Base-by-base conservation (phyloP, 2,888 invertebrate genomes). In the Gastracanthus pulcherrimus region DNA sequence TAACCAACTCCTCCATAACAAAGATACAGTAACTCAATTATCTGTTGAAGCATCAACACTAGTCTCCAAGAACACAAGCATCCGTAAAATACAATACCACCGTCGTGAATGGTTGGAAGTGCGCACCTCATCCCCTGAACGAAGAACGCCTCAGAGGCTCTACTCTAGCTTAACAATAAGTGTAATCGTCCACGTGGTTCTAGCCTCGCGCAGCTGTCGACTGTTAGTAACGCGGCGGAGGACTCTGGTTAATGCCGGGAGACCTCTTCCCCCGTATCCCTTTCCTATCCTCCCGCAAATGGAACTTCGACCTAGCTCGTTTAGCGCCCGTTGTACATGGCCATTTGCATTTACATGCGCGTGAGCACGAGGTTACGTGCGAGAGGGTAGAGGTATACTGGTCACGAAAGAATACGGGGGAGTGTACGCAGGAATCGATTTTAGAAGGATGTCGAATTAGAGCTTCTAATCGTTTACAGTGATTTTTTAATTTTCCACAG, bases 341-440 rank as follows among this genome's bases (percentile, higher is more conserved):
- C n/a, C 45, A 67, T 67, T 67, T 67, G 36, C 71, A 71, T 71
- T 71, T 58, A 71, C 58, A 71, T 16, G 70, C 23, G 45, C 62
- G 62, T 9, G 62, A 2, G 38, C 45, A n/a, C 34, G 62, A 62
- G 62, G 19, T 3, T 58, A 26, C 34, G 34, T 34, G 7, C 29
- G 60, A 19, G 62, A 7, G n/a, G n/a, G 31, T 0, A 29, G 16
- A 19, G 29, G 7, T 31, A 31, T 16, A 48, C n/a, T n/a, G n/a
- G n/a, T n/a, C n/a, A n/a, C 48, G 19, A 6, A 9, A 19, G 55
- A 55, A n/a, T 16, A 19, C 48, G 19, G 9, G 55, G 26, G 0
- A 19, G 26, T 55, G 19, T 23, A 55, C 19, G 19, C 9, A 23
- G 55, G 55, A 4, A 55, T 55, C 2, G 55, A n/a, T 55, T 55